Percentiles rank a stretch among this genome's conserved stretches.
Conservation (phyloP, 1,140 invertebrate genomes). For the Philopotamus ludificatus region DNA sequence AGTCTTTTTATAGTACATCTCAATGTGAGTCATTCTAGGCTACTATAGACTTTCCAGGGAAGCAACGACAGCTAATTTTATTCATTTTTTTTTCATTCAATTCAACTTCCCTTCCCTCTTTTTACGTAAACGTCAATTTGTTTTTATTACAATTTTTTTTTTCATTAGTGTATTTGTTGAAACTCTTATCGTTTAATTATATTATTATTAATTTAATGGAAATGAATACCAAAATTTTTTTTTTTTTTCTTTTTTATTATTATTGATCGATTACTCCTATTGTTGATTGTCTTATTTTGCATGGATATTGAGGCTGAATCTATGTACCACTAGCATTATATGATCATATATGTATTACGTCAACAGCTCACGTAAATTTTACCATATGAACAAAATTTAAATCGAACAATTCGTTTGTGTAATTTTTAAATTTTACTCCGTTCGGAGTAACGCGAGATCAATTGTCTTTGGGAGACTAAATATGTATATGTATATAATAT, state of each 20-base stretch:
- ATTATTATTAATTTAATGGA: background rate
- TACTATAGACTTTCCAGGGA: conserved; percentile 31
- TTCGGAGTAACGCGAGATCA: conserved; percentile 1
- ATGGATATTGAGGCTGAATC: background rate
- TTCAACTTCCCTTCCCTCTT: no score
- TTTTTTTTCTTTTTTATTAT: conserved; percentile 15
- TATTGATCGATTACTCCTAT: background rate
- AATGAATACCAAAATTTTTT: conserved; percentile 10
- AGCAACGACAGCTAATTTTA: conserved; percentile 29
- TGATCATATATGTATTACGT: background rate
- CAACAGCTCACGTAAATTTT: background rate
- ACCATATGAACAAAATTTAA: conserved; percentile 1
- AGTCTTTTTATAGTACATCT: conserved; percentile 39
- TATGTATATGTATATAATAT: conserved; percentile 41
- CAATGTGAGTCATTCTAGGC: conserved; percentile 42
- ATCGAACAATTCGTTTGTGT: background rate
- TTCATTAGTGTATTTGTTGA: background rate
- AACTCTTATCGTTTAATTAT: background rate
- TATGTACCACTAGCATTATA: background rate
- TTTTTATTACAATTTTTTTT: background rate
- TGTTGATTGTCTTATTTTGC: conserved; percentile 1
- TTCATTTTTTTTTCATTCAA: background rate
- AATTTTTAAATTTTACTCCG: background rate
- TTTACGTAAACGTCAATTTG: background rate
- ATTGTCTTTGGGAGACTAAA: conserved; percentile 37